Percentiles rank a stretch among this genome's conserved stretches.
These are phyloP conservation scores for Propithecus coquereli DNA, from an alignment of 2,113 vertebrate species.

Conservation along the genomic window DNA sequence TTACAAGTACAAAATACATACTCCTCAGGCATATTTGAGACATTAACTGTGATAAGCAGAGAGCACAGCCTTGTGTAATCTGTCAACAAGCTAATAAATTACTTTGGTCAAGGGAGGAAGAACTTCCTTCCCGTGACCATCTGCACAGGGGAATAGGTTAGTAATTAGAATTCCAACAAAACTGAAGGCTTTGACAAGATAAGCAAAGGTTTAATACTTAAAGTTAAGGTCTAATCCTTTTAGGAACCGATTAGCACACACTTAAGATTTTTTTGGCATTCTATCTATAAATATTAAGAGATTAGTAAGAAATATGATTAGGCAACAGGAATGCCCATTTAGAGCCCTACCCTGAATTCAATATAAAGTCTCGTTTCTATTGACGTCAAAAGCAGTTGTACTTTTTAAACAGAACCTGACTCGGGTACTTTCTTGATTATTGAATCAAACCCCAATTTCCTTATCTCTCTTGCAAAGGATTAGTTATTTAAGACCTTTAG, in stretches of 20 bases:
- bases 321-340: slow-evolving; percentile 41
- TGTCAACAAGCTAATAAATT: slow-evolving; percentile 83
- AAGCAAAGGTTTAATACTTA: slow-evolving; percentile 63
- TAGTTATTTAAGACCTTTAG: slow-evolving; percentile 53
- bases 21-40: slow-evolving; percentile 74
- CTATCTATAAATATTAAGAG: slow-evolving; percentile 60
- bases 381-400: slow-evolving; percentile 34
- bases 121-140: slow-evolving; percentile 66
- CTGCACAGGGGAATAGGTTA: slow-evolving; percentile 61
- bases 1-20: slow-evolving; percentile 76
- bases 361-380: slow-evolving; percentile 3
- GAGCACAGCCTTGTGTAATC: slow-evolving; percentile 75
- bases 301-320: slow-evolving; percentile 53
- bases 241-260: slow-evolving; percentile 62
- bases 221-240: slow-evolving; percentile 69
- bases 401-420: slow-evolving; percentile 27
- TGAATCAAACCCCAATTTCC: slow-evolving; percentile 36
- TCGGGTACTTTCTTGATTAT: slow-evolving; percentile 20
- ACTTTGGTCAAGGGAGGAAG: slow-evolving; percentile 57
- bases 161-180: slow-evolving; percentile 62
- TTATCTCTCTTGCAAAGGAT: slow-evolving; percentile 24
- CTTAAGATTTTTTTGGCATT: slow-evolving; percentile 44
- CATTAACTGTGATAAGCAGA: slow-evolving; percentile 67
- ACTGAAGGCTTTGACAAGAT: slow-evolving; percentile 60
- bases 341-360: slow-evolving; percentile 24